Conservation (phyloP, 2,113 vertebrate species). For the Toxotes chatareus region DNA sequence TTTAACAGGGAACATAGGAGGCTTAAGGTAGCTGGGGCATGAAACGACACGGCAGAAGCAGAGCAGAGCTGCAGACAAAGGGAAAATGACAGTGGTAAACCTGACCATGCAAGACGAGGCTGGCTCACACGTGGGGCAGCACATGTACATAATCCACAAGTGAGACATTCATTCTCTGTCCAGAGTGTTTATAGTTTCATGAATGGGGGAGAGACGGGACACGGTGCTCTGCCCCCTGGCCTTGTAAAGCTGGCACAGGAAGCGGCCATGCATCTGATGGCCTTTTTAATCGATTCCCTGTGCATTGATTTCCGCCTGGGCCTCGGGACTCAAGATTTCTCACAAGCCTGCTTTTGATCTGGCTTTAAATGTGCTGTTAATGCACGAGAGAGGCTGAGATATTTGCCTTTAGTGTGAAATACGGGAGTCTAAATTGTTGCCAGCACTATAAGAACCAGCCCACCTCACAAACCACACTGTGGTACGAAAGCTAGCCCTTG, state of each 20-base stretch:
- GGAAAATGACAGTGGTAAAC: conserved; percentile 11
- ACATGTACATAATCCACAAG: conserved; percentile 14
- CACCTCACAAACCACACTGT: not conserved
- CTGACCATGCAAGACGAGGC: not conserved
- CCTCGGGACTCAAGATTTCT: not conserved
- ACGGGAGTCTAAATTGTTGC: not conserved
- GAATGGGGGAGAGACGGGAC: not conserved
- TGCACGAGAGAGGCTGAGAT: conserved; percentile 27
- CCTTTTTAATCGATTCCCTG: conserved; percentile 34
- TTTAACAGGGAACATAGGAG: conserved; percentile 16
- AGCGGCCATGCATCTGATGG: conserved; percentile 9
- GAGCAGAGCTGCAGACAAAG: not conserved
- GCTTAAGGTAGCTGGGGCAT: not conserved
- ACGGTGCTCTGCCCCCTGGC: not conserved
- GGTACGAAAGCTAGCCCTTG: not conserved
- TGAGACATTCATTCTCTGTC: conserved; percentile 19
- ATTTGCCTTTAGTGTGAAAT: not conserved
- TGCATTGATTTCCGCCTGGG: conserved; percentile 22
- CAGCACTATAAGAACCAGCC: conserved; percentile 4
- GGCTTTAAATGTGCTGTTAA: conserved; percentile 15
- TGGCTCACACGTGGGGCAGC: not conserved
- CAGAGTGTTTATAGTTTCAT: not conserved
- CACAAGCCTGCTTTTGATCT: not conserved
- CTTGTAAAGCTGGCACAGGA: conserved; percentile 13
- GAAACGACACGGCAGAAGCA: not conserved